Percentiles rank a stretch among this genome's conserved stretches.
Evolutionary conservation across 2,797 vertebrate species (phyloP).

Genomic region (Anisognathus igniventris): DNA sequence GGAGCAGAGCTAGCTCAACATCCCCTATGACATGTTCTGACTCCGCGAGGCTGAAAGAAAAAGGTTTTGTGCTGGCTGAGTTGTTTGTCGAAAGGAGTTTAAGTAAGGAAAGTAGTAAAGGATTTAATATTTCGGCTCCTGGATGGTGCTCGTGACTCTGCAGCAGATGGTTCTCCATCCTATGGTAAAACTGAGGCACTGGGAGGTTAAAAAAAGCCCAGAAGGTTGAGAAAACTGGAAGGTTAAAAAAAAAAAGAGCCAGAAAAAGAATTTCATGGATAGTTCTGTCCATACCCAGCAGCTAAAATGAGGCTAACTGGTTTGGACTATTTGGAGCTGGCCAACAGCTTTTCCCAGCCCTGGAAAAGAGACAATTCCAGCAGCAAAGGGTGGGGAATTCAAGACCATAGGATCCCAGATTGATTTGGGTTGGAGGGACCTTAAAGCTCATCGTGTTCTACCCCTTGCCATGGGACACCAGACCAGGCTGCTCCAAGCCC

Average conservation of each 20-base stretch:
- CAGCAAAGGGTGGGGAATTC: neutral
- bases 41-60: neutral
- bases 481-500: neutral
- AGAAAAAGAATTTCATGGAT: neutral
- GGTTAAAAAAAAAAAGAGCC: neutral
- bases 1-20: neutral
- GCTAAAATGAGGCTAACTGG: neutral
- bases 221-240: neutral
- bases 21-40: neutral
- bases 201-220: neutral
- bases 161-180: neutral
- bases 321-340: neutral
- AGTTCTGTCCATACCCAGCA: neutral
- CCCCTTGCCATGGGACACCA: neutral
- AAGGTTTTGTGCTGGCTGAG: neutral
- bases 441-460: accelerated
- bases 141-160: neutral
- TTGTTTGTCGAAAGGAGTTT: neutral
- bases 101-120: neutral
- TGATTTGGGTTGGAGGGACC: neutral
- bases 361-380: neutral
- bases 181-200: neutral
- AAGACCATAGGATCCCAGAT: accelerated
- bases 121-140: neutral
- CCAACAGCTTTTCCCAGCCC: neutral